Conservation (phyloP, 2,113 vertebrate genomes). For the Tragulus kanchil region DNA sequence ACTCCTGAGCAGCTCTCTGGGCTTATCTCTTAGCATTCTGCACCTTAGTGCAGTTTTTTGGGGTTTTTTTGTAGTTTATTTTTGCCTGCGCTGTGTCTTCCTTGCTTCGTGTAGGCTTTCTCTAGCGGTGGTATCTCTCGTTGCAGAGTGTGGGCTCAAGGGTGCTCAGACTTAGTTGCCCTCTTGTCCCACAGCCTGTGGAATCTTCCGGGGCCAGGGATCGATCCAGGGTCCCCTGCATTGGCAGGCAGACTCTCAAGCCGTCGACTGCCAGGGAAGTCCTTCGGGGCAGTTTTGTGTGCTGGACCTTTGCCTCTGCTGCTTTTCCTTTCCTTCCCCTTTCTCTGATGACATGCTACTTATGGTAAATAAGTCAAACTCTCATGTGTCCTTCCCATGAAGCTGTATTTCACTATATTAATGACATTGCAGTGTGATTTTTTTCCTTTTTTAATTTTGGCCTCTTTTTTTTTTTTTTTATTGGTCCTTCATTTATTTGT, state of each 20-base stretch:
- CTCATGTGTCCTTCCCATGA: not conserved
- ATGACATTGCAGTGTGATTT: not conserved
- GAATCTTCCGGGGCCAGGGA: not conserved
- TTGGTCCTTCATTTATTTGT: too few relatives aligned
- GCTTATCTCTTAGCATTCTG: not conserved
- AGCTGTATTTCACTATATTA: not conserved
- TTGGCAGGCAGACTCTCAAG: not conserved
- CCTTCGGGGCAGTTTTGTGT: not conserved
- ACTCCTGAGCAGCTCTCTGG: not conserved
- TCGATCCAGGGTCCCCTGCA: not conserved
- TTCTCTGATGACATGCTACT: conserved; percentile 14
- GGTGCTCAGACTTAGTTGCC: not conserved
- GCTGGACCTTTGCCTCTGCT: not conserved
- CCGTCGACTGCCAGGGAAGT: not conserved
- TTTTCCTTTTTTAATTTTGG: too few relatives aligned
- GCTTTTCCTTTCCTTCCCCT: not conserved
- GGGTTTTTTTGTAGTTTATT: not conserved
- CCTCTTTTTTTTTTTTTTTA: too few relatives aligned
- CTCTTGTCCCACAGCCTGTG: not conserved
- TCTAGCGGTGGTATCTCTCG: not conserved
- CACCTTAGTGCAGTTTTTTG: not conserved
- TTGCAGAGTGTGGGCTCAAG: not conserved
- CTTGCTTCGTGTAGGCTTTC: not conserved
- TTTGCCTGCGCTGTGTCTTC: not conserved
- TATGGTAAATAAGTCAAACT: conserved; percentile 41